A percentile compares a stretch with the other conserved stretches of the same genome.
Evolutionary conservation across 2,113 vertebrate genomes (phyloP).

Genomic region (Pitta sordida): DNA sequence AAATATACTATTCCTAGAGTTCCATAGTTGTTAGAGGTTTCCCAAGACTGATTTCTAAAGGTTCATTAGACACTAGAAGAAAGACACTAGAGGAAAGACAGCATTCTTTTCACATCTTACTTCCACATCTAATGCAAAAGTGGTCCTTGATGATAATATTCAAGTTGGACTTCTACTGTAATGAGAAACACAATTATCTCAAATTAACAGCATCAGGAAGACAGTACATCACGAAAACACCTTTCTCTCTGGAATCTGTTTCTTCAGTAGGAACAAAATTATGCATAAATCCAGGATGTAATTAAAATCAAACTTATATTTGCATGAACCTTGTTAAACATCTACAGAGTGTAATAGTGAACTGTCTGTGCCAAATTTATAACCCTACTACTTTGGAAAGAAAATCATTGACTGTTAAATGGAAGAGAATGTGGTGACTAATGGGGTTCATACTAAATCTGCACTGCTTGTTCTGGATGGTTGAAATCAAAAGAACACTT

Average conservation of each 20-base stretch:
- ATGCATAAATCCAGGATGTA: background rate
- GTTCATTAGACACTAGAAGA: background rate
- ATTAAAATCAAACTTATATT: conserved; percentile 8
- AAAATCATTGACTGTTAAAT: conserved; percentile 22
- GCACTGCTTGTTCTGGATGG: background rate
- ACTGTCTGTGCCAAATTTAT: conserved; percentile 16
- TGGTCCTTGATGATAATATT: background rate
- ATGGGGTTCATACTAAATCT: conserved; percentile 26
- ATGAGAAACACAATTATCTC: background rate
- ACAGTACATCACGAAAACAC: background rate
- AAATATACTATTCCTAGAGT: background rate
- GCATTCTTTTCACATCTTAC: too few relatives aligned
- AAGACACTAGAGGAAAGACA: background rate
- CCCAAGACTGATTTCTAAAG: background rate
- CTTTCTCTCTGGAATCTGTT: background rate
- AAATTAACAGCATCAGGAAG: background rate
- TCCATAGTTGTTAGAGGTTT: background rate
- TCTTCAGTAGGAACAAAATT: background rate
- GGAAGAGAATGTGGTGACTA: conserved; percentile 20
- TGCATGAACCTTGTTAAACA: conserved; percentile 16
- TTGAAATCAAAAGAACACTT: conserved; percentile 57
- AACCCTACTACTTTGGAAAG: background rate
- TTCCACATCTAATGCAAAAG: background rate
- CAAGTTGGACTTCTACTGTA: background rate
- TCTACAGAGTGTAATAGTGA: background rate